Percentiles rank a stretch among this genome's conserved stretches.
These are phyloP conservation scores for Lagodon rhomboides DNA, from an alignment of 2,797 vertebrate species.

Conservation along the genomic window DNA sequence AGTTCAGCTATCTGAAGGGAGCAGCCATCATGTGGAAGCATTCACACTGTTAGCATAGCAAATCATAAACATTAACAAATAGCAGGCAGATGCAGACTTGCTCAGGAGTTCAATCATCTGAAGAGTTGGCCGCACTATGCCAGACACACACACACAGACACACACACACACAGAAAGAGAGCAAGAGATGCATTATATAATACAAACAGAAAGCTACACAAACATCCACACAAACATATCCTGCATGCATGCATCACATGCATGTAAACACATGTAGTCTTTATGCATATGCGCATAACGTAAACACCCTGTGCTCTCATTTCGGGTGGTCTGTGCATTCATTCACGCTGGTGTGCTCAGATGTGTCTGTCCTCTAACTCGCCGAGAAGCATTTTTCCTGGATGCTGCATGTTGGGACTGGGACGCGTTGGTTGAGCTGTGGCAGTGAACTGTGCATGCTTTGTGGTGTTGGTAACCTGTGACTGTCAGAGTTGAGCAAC, in stretches of 20 bases:
- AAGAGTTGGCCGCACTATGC: slow-evolving; percentile 66
- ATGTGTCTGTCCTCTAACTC: slow-evolving; percentile 46
- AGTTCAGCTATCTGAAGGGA: slow-evolving; percentile 69
- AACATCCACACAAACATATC: slow-evolving; percentile 69
- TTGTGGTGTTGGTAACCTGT: slow-evolving; percentile 24
- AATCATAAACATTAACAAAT: slow-evolving; percentile 86
- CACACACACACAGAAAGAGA: slow-evolving; percentile 31
- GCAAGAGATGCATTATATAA: slow-evolving; percentile 61
- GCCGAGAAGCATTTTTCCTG: slow-evolving; percentile 39
- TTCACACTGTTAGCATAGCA: slow-evolving; percentile 81
- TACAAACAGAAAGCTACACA: slow-evolving; percentile 67
- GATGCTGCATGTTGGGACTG: slow-evolving; percentile 59
- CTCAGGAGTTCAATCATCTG: slow-evolving; percentile 80
- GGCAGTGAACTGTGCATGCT: slow-evolving; percentile 63
- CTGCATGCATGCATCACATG: slow-evolving; percentile 72
- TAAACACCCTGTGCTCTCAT: slow-evolving; percentile 72
- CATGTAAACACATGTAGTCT: slow-evolving; percentile 70
- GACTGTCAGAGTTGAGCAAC: slow-evolving; percentile 29
- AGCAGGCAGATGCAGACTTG: slow-evolving; percentile 84
- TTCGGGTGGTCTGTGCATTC: slow-evolving; percentile 74
- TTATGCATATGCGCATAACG: slow-evolving; percentile 67
- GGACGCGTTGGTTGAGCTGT: slow-evolving; percentile 41
- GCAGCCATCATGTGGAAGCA: slow-evolving; percentile 81
- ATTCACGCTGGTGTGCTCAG: slow-evolving; percentile 50
- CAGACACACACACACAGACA: slow-evolving; percentile 44